phyloP scores from a whole-genome alignment of 1,140 invertebrate species.

The Leguminivora glycinivorella region DNA sequence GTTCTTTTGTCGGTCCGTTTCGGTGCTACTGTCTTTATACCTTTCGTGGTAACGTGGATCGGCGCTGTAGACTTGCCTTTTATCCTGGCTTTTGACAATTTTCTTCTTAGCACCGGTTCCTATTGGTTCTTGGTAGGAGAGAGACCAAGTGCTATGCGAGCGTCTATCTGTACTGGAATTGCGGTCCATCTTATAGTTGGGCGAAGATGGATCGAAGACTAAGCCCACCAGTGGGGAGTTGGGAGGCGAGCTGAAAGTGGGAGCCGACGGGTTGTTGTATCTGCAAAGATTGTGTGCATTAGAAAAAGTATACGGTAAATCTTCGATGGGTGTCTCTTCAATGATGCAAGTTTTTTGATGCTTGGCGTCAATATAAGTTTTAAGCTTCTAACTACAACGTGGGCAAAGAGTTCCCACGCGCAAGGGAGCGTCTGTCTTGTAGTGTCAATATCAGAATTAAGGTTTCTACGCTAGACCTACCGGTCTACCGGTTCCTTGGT shows the following conservation, averaged over 20 bases:
- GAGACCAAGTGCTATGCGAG: constrained; percentile 62
- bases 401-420: too few species aligned
- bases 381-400: too few species aligned
- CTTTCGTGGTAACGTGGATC: constrained; percentile 62
- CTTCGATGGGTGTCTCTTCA: too few species aligned
- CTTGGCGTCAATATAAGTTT: too few species aligned
- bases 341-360: too few species aligned
- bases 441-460: too few species aligned
- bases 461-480: too few species aligned
- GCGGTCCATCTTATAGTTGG: constrained; percentile 60
- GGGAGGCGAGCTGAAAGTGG: constrained; percentile 70
- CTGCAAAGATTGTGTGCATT: constrained; percentile 45
- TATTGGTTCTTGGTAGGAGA: constrained; percentile 67
- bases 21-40: constrained; percentile 57
- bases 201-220: constrained; percentile 63
- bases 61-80: constrained; percentile 55
- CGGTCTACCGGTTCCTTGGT: too few species aligned
- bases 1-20: constrained; percentile 63
- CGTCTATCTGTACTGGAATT: constrained; percentile 54
- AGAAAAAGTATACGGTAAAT: neutral
- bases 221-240: constrained; percentile 68
- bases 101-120: constrained; percentile 72
- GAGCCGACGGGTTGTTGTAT: constrained; percentile 59
- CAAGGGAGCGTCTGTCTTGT: too few species aligned
- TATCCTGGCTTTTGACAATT: constrained; percentile 71